Conservation (phyloP, 1,140 invertebrate genomes). For the Lucilia cuprina region DNA sequence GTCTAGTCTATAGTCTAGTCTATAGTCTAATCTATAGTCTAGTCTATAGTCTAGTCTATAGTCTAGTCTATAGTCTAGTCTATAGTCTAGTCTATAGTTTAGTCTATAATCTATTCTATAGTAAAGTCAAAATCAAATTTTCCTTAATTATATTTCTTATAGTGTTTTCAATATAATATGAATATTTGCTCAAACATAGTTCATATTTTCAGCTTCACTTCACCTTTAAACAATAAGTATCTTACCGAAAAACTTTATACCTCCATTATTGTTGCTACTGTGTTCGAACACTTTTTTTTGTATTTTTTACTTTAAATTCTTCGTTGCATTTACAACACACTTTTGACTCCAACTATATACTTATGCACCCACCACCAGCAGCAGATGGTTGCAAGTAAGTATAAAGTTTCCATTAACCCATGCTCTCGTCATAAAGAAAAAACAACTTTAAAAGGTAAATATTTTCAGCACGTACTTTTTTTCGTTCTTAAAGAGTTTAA, state of each 20-base stretch:
- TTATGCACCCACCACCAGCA: not conserved
- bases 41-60: no score
- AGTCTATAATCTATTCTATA: no score
- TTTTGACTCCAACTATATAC: not conserved
- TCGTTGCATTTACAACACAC: not conserved
- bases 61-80: no score
- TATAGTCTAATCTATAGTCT: no score
- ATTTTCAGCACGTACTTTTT: conserved; percentile 3
- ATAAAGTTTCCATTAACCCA: not conserved
- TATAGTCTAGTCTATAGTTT: no score
- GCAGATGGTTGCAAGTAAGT: not conserved
- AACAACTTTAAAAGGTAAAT: not conserved
- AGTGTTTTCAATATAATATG: no score
- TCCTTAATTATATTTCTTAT: no score
- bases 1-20: no score
- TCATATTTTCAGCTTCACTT: no score
- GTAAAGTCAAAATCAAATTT: no score
- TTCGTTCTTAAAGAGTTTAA: not conserved
- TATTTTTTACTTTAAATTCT: not conserved
- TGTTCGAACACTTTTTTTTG: not conserved
- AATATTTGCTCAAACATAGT: no score
- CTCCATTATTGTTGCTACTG: not conserved
- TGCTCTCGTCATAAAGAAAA: not conserved
- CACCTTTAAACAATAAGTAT: no score
- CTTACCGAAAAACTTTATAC: not conserved